These are phyloP conservation scores for Brachionus sp. DNA, from an alignment of 1,140 invertebrate genomes.

Conservation along the genomic window DNA sequence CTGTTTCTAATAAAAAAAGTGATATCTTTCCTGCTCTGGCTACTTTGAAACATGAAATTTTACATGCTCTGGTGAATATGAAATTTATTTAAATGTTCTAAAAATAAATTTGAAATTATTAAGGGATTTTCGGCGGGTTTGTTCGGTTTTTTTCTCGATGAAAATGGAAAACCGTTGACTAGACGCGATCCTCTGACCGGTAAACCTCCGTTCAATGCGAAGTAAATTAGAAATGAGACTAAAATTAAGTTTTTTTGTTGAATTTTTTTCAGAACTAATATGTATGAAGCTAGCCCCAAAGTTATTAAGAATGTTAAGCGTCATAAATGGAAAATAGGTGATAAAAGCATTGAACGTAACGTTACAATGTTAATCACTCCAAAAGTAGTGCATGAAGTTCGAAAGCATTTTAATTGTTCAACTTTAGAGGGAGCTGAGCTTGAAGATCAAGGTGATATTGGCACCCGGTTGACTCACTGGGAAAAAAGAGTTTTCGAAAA, in stretches of 20 bases:
- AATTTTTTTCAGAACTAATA: conserved; percentile 7
- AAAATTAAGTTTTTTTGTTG: not conserved
- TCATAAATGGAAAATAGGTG: conserved; percentile 76
- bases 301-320: conserved; percentile 77
- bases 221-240: conserved; percentile 64
- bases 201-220: conserved; percentile 79
- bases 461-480: conserved; percentile 95
- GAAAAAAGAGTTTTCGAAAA: conserved; percentile 67
- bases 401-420: conserved; percentile 83
- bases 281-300: conserved; percentile 83
- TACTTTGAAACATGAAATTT: conserved; percentile 96
- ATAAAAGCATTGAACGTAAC: conserved; percentile 69
- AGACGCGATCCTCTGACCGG: conserved; percentile 68
- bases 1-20: conserved; percentile 83
- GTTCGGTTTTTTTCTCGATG: conserved; percentile 87
- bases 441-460: conserved; percentile 95
- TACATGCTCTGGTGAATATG: conserved; percentile 74
- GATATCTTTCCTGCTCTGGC: conserved; percentile 87
- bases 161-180: conserved; percentile 77
- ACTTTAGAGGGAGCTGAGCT: conserved; percentile 89
- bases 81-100: not conserved
- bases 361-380: conserved; percentile 89
- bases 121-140: conserved; percentile 85
- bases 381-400: conserved; percentile 71
- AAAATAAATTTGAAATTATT: conserved; percentile 35